Base-by-base conservation (phyloP, 2,888 invertebrate genomes). In the Rhingia rostrata region DNA sequence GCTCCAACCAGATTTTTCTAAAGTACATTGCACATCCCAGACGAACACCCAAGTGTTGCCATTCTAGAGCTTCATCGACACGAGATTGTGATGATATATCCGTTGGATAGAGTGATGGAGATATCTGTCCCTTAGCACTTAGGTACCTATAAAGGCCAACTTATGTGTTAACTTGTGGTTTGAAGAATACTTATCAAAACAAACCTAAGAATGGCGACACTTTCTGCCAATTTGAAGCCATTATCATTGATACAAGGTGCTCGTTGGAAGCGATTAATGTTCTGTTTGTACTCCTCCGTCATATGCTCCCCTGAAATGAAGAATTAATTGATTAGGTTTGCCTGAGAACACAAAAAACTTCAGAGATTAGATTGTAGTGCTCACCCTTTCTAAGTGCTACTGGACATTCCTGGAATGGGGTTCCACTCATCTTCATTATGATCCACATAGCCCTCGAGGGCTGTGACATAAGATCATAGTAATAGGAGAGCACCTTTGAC, bases 381-480 rank as follows among this genome's bases (percentile, higher is more conserved):
- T 58, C 6, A 41, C 58, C 58, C n/a, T 32, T 58, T 6, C 58
- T 6, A 1, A 96, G 90, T 86, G 94, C 93, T 33, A 96, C 92
- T 73, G 92, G 89, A 87, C 94, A 93, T 2, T 92, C 89, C 88
- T 94, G 93, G 90, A 94, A 95, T 54, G 94, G 93, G 88, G 93
- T 93, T 73, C 93, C 93, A 54, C 93, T 92, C 14, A 91, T 89
- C 88, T 95, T 95, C 58, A 96, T 90, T 88, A 96, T 93, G 86
- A 95, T 94, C 78, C 94, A 94, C 39, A 96, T 87, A 7, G 95
- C 94, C 88, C 96, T 93, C 5, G 94, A 94, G 2, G 96, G 96
- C 90, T 96, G 96, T 0, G 96, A 96, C 92, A 96, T 92, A 32
- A 95, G 91, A 91, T 96, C 95, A 86, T 92, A 95, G 89, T 95